A percentile compares a stretch with the other conserved stretches of the same genome.
Conservation (phyloP, 1,140 invertebrate species). For the Neodiprion pinetum region DNA sequence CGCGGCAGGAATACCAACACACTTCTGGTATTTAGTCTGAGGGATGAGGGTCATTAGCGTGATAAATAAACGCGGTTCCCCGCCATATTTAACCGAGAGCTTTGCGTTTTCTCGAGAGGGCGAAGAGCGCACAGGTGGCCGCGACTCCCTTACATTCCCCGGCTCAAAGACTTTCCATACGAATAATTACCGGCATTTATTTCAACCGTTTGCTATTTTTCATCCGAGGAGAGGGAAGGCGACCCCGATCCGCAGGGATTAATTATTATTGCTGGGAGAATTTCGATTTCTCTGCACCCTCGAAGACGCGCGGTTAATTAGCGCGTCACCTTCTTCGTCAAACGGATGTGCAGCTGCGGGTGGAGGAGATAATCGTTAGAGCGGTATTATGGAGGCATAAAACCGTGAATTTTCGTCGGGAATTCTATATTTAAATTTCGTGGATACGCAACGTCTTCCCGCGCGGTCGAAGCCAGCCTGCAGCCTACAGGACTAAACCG, state of each 20-base stretch:
- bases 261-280: too few species aligned
- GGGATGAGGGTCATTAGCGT: slow-evolving; percentile 35
- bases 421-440: slow-evolving; percentile 2
- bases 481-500: background rate
- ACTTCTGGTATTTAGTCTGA: slow-evolving; percentile 46
- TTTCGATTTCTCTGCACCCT: too few species aligned
- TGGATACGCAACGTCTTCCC: background rate
- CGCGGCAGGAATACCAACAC: slow-evolving; percentile 39
- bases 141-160: slow-evolving; percentile 7
- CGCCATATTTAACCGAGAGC: slow-evolving; percentile 29
- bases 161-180: slow-evolving; percentile 27
- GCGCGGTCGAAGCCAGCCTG: background rate
- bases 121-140: slow-evolving; percentile 35
- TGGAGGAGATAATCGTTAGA: too few species aligned
- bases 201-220: background rate
- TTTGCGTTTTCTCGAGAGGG: background rate
- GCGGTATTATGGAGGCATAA: too few species aligned
- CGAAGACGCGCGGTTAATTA: background rate
- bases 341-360: too few species aligned
- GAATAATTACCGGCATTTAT: slow-evolving; percentile 38
- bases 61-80: slow-evolving; percentile 43
- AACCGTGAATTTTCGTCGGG: background rate
- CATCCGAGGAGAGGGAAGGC: background rate
- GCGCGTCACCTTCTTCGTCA: background rate
- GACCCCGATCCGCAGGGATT: too few species aligned